Conservation (phyloP, 2,113 vertebrate species). For the Aramus guarauna region DNA sequence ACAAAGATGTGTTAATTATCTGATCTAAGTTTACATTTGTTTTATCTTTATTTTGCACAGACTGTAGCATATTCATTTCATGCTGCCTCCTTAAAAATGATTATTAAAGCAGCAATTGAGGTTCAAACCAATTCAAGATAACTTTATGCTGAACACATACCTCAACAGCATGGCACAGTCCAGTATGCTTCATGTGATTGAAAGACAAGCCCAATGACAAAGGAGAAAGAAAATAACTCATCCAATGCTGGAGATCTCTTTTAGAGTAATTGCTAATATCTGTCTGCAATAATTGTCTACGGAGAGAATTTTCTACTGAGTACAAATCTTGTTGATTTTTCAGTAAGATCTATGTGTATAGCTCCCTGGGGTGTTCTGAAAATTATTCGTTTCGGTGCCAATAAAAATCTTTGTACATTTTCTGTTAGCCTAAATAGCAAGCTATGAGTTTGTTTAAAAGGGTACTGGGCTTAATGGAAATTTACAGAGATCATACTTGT, state of each 20-base stretch:
- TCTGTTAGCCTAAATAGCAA: neutral
- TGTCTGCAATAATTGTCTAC: neutral
- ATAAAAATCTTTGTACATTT: neutral
- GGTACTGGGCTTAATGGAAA: neutral
- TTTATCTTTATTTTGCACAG: neutral
- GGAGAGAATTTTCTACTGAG: neutral
- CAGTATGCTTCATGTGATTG: neutral
- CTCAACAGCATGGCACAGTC: neutral
- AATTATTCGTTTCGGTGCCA: neutral
- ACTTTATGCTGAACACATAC: accelerated
- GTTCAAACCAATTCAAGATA: neutral
- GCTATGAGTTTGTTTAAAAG: neutral
- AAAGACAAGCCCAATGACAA: neutral
- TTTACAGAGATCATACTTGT: neutral
- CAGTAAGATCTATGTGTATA: neutral
- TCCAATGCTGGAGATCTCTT: neutral
- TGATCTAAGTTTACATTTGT: constrained; percentile 20
- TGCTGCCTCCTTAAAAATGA: neutral
- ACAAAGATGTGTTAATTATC: neutral
- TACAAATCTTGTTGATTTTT: constrained; percentile 3
- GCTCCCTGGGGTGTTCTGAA: neutral
- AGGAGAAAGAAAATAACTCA: neutral
- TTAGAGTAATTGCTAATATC: neutral
- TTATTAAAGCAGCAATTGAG: neutral
- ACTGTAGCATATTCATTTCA: neutral